Evolutionary conservation across 2,113 vertebrate species (phyloP).

Genomic region (Tringa solitaria): DNA sequence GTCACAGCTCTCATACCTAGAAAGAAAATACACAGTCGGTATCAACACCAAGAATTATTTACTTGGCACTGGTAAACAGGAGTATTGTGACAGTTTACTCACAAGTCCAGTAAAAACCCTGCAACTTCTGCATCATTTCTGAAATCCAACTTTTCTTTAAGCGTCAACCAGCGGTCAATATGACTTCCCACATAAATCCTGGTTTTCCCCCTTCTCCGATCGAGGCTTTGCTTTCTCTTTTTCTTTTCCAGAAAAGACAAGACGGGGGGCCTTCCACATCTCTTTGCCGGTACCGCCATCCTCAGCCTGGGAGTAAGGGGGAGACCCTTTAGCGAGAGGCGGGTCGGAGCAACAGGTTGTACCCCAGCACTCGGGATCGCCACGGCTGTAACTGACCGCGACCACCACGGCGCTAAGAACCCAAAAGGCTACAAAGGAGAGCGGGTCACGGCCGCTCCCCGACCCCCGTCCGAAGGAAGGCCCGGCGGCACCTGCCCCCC

Average conservation of each 20-base stretch:
- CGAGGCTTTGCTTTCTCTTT: constrained; percentile 23
- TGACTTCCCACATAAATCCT: constrained; percentile 16
- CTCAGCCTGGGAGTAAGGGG: neutral
- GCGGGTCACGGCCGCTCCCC: neutral
- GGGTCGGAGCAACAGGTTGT: accelerated
- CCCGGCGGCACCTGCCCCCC: neutral
- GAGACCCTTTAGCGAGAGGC: accelerated
- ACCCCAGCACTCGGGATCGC: accelerated
- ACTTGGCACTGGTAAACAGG: neutral
- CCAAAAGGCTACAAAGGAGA: accelerated
- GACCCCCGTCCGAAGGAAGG: neutral
- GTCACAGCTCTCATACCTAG: neutral
- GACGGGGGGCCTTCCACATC: neutral
- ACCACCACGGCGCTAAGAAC: neutral
- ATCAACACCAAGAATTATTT: neutral
- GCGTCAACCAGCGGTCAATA: neutral
- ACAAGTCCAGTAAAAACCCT: constrained; percentile 38
- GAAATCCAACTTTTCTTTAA: constrained; percentile 29
- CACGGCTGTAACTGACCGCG: accelerated
- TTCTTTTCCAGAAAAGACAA: constrained; percentile 38
- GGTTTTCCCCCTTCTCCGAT: neutral
- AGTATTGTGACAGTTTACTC: neutral
- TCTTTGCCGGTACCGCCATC: neutral
- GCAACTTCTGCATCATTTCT: neutral
- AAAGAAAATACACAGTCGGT: neutral